Evolutionary conservation across 2,888 invertebrate genomes (phyloP).

Genomic region (Melinaea marsaeus): DNA sequence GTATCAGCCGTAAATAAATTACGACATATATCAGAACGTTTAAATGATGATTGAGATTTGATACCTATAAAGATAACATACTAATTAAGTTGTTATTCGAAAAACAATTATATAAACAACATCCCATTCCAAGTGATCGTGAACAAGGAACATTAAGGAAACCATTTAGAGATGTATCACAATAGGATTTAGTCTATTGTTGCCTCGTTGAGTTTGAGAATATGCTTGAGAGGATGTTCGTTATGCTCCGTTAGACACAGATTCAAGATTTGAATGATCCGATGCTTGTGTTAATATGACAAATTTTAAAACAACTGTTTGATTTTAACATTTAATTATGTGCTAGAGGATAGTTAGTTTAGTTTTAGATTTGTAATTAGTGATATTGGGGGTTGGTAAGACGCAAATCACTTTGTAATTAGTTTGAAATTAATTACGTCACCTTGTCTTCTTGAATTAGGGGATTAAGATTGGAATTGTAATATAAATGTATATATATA

Average conservation of each 20-base stretch:
- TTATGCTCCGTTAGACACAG: conserved; percentile 37
- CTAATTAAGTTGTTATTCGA: not conserved
- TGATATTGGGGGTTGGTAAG: conserved; percentile 33
- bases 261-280: conserved; percentile 21
- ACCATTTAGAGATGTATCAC: conserved; percentile 29
- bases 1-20: not conserved
- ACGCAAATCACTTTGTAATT: conserved; percentile 57
- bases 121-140: not conserved
- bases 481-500: not conserved
- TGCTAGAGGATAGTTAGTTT: conserved; percentile 28
- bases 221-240: conserved; percentile 35
- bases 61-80: too few relatives aligned
- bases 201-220: conserved; percentile 28
- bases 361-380: conserved; percentile 7
- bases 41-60: too few relatives aligned
- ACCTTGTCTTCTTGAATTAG: conserved; percentile 42
- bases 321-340: conserved; percentile 9
- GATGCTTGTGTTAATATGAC: conserved; percentile 8
- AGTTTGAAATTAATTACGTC: conserved; percentile 66
- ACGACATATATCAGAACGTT: not conserved
- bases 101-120: conserved; percentile 3
- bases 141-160: conserved; percentile 20
- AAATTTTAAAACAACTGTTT: not conserved
- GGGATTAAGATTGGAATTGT: conserved; percentile 14
- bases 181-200: conserved; percentile 30